phyloP scores from a whole-genome alignment of 2,113 vertebrate species.

The Solenodon paradoxus region DNA sequence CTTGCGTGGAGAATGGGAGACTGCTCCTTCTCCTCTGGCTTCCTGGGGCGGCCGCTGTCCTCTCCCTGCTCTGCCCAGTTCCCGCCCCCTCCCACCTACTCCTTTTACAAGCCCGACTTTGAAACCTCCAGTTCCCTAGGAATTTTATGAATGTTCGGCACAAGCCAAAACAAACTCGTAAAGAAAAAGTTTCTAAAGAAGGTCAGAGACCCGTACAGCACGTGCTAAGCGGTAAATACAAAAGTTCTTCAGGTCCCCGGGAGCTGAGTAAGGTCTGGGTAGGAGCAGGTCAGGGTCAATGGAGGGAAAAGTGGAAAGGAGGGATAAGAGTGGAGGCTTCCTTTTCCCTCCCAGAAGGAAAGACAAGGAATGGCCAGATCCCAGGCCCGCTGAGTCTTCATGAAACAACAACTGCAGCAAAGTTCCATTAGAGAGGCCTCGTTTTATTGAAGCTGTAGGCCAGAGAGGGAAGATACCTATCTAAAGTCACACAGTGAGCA shows the following conservation, averaged over 20 bases:
- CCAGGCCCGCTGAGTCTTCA: too few species aligned
- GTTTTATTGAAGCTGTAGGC: neutral
- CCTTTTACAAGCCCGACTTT: conserved; percentile 86
- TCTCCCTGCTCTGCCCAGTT: conserved; percentile 29
- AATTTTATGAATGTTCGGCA: conserved; percentile 89
- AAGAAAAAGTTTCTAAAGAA: conserved; percentile 85
- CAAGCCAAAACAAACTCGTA: conserved; percentile 90
- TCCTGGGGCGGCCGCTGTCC: conserved; percentile 54
- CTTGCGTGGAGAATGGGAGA: conserved; percentile 31
- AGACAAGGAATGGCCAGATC: neutral
- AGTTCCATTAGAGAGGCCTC: neutral
- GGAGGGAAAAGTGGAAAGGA: neutral
- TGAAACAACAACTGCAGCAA: too few species aligned
- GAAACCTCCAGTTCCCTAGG: conserved; percentile 85
- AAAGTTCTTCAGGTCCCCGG: conserved; percentile 71
- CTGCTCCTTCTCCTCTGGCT: neutral
- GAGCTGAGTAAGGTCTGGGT: conserved; percentile 54
- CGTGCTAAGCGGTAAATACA: conserved; percentile 84
- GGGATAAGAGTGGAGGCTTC: neutral
- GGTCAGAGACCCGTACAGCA: conserved; percentile 84
- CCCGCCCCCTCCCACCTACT: conserved; percentile 81
- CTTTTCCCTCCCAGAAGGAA: neutral
- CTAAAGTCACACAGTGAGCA: neutral
- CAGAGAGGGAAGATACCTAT: neutral
- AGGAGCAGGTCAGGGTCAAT: conserved; percentile 24